Evolutionary conservation across 2,797 vertebrate species (phyloP).

Genomic region (Gobio occitaniae): DNA sequence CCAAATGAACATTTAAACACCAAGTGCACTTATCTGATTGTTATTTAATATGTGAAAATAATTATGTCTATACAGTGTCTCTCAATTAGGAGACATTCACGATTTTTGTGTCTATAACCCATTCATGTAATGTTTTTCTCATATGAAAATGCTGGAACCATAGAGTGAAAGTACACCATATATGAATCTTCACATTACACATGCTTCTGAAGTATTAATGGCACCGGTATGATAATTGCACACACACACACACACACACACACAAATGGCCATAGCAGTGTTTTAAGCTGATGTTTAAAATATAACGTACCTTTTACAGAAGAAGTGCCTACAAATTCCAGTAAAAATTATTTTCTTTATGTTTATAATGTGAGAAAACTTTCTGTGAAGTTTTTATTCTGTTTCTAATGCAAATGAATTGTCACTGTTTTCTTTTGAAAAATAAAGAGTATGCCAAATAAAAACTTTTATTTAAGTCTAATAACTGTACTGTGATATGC

Average conservation of each 20-base stretch:
- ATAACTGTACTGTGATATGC: constrained; percentile 38
- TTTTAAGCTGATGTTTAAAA: not conserved
- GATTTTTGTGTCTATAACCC: constrained; percentile 7
- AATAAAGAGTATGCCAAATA: constrained; percentile 5
- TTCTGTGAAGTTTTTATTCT: constrained; percentile 53
- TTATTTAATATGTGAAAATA: constrained; percentile 13
- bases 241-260: not conserved
- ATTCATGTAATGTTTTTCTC: not conserved
- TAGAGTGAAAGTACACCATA: not conserved
- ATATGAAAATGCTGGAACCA: not conserved
- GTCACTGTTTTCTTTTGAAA: constrained; percentile 7
- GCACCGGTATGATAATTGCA: not conserved
- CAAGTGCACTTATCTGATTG: constrained; percentile 15
- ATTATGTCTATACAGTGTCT: not conserved
- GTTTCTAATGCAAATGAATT: not conserved
- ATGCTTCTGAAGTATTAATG: not conserved
- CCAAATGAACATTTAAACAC: constrained; percentile 19
- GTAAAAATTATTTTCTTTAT: not conserved
- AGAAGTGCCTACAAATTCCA: not conserved
- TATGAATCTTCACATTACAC: constrained; percentile 6
- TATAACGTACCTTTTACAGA: not conserved
- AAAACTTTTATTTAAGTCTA: constrained; percentile 30
- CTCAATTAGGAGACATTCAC: not conserved
- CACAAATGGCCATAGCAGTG: not conserved
- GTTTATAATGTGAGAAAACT: constrained; percentile 46